These are phyloP conservation scores for Euwallacea similis DNA, from an alignment of 1,140 invertebrate species.

Conservation along the genomic window DNA sequence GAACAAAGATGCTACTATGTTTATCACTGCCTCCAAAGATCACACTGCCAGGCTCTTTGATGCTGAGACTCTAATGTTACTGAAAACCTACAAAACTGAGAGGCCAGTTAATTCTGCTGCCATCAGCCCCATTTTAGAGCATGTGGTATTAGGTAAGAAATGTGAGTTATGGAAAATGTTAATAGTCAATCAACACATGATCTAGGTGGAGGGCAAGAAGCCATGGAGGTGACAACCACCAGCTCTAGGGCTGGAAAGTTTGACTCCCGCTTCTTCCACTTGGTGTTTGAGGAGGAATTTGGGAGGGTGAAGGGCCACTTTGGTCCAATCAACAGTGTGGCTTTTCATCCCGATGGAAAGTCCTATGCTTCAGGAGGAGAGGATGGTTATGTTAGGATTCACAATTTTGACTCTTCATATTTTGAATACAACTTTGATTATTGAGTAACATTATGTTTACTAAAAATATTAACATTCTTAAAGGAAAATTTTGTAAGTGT, in stretches of 20 bases:
- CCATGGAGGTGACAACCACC: conserved; percentile 98
- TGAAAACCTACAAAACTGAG: conserved; percentile 97
- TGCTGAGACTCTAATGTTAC: conserved; percentile 74
- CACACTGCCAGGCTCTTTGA: conserved; percentile 94
- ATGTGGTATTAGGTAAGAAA: conserved; percentile 75
- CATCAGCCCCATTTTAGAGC: conserved; percentile 90
- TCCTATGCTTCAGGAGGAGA: conserved; percentile 97
- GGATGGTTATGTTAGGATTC: conserved; percentile 96
- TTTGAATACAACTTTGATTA: conserved; percentile 97
- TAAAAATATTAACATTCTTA: too few species aligned
- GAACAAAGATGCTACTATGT: conserved; percentile 91
- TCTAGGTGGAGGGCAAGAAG: conserved; percentile 93
- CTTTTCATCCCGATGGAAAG: conserved; percentile 97
- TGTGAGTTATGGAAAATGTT: neutral
- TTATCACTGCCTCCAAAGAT: conserved; percentile 95
- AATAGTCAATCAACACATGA: neutral
- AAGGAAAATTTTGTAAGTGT: too few species aligned
- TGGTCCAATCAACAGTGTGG: conserved; percentile 98
- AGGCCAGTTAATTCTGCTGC: conserved; percentile 95
- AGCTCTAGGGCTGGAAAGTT: conserved; percentile 95
- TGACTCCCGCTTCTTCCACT: conserved; percentile 96
- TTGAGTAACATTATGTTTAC: conserved; percentile 32
- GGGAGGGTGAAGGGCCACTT: conserved; percentile 98
- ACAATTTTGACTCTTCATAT: conserved; percentile 95
- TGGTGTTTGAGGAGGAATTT: conserved; percentile 99